Base-by-base conservation (phyloP, 1,140 invertebrate genomes). In the Listronotus oregonensis region DNA sequence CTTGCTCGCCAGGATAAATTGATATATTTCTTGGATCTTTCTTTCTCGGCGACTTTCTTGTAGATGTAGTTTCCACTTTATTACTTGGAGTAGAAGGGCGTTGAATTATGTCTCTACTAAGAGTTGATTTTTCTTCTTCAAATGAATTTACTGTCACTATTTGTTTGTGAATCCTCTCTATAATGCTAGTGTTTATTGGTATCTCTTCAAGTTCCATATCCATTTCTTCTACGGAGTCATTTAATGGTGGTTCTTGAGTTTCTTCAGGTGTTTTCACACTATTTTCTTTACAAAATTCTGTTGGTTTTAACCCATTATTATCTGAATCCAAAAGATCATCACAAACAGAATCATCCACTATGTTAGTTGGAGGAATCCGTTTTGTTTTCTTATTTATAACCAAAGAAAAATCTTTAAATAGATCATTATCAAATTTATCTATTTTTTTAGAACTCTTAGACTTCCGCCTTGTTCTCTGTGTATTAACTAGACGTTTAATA, bases 141-240 rank as follows among this genome's bases (percentile, higher is more conserved):
- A 7, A 5, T 44, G 6, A 15, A 4, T 32, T 31, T 3, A 14
- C 39, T 14, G 46, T 39, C 3, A 11, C 31, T n/a, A 37, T 27
- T n/a, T 51, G 42, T 58, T 52, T 12, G 15, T 43, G n/a, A 54
- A 52, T 12, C 1, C 67, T 42, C 43, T 71, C 69, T n/a, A 71
- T 71, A 7, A 71, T 71, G 40, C 40, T 71, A 17, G 52, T 46
- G 15, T 52, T 65, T 5, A 68, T 54, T 3, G 69, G 66, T 43
- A 67, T 70, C 31, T 71, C 66, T 27, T 71, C 69, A n/a, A 71
- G 37, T 55, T 71, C 69, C 69, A 71, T 71, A 37, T 71, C 69
- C 66, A 71, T 71, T 68, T 71, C 69, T 39, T 71, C 65, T 6
- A 68, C 66, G n/a, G 69, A 68, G 44, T 56, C 66, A 43, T 71